Percentiles rank a stretch among this genome's conserved stretches.
phyloP scores from a whole-genome alignment of 1,140 invertebrate genomes.

The Bombus sylvicola region DNA sequence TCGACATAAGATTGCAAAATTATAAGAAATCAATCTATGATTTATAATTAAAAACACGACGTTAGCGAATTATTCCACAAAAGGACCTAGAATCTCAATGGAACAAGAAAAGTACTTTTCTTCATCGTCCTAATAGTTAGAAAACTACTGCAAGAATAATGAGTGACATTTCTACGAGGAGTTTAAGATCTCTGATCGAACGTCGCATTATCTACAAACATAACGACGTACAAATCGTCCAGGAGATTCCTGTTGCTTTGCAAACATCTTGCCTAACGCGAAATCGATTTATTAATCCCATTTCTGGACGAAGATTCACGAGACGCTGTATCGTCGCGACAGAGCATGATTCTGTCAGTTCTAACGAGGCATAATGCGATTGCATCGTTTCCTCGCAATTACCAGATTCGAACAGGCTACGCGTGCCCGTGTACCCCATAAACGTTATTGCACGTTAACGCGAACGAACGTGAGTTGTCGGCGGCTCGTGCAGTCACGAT shows the following conservation, averaged over 20 bases:
- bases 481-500: conserved; percentile 23
- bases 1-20: background rate
- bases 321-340: background rate
- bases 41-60: too few relatives aligned
- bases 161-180: background rate
- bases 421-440: background rate
- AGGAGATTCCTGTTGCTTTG: too few relatives aligned
- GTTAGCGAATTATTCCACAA: too few relatives aligned
- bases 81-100: too few relatives aligned
- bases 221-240: background rate
- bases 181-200: background rate
- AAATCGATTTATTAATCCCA: conserved; percentile 26
- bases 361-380: conserved; percentile 26
- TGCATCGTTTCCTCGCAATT: conserved; percentile 20
- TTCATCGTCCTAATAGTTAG: background rate
- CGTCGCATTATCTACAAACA: too few relatives aligned
- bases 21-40: background rate
- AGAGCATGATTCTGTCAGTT: conserved; percentile 1
- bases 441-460: background rate
- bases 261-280: background rate
- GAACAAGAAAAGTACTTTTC: too few relatives aligned
- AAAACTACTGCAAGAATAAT: background rate
- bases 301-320: conserved; percentile 1
- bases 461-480: background rate
- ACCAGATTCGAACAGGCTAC: conserved; percentile 11